Conservation (phyloP, 2,113 vertebrate species). For the Scolopax mira region DNA sequence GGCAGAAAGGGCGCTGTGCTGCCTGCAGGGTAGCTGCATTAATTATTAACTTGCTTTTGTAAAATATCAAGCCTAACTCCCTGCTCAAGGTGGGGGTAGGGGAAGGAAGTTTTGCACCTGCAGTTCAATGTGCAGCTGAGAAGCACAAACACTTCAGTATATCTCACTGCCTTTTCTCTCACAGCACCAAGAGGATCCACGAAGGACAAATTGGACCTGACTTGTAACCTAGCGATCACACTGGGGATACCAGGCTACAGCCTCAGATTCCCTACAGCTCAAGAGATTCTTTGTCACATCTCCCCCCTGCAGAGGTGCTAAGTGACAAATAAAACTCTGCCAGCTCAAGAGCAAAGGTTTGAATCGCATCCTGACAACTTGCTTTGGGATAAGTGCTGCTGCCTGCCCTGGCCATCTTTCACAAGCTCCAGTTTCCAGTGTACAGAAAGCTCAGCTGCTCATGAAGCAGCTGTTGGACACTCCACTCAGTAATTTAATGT, state of each 20-base stretch:
- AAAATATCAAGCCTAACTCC: slow-evolving; percentile 42
- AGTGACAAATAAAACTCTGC: background rate
- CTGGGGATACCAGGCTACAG: background rate
- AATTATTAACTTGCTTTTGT: slow-evolving; percentile 73
- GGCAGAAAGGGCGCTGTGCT: background rate
- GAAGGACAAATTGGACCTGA: background rate
- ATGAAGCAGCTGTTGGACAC: background rate
- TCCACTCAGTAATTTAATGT: background rate
- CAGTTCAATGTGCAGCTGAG: background rate
- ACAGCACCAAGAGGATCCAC: background rate
- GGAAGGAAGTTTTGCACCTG: background rate
- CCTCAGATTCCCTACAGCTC: background rate
- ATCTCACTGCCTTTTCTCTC: background rate
- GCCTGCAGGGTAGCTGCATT: slow-evolving; percentile 38
- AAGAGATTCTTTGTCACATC: background rate
- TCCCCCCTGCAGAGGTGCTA: background rate
- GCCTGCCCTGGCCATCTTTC: background rate
- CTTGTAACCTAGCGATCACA: background rate
- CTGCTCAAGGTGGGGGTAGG: background rate
- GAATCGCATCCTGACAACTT: background rate
- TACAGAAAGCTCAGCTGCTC: background rate
- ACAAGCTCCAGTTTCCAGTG: background rate
- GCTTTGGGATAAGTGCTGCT: background rate
- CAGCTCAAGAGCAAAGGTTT: background rate
- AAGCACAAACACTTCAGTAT: background rate